Percentiles rank a stretch among this genome's conserved stretches.
These are phyloP conservation scores for Eristalis intricaria DNA, from an alignment of 2,888 invertebrate species.

Conservation along the genomic window DNA sequence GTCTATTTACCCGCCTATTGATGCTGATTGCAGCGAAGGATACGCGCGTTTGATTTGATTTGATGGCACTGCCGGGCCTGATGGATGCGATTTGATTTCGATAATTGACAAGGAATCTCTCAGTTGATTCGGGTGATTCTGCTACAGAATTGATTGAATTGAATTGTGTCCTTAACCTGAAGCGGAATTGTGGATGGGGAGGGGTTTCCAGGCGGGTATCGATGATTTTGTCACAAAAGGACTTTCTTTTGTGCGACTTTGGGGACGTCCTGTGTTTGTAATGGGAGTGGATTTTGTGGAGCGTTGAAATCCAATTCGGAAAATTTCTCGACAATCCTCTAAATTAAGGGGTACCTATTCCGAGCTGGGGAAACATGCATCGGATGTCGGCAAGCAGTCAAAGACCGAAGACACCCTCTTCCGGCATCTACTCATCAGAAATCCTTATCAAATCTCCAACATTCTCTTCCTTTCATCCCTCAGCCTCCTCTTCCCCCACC, in stretches of 20 bases:
- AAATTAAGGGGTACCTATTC: no score
- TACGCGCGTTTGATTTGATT: constrained; percentile 48
- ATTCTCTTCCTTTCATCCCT: neutral
- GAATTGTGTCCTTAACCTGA: neutral
- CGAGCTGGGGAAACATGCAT: no score
- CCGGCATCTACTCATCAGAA: no score
- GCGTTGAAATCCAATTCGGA: no score
- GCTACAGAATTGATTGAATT: neutral
- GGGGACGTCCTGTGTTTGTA: neutral
- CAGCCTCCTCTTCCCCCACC: neutral
- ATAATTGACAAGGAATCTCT: constrained; percentile 39
- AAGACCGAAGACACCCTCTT: no score
- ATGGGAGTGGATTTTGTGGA: neutral
- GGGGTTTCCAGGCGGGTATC: neutral
- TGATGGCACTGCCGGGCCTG: constrained; percentile 30
- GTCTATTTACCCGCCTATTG: constrained; percentile 61
- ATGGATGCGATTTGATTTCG: constrained; percentile 48
- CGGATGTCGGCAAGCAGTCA: no score
- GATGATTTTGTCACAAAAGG: neutral
- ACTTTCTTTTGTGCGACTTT: neutral
- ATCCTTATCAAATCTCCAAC: neutral
- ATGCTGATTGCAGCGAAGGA: constrained; percentile 61
- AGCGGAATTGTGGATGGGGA: neutral
- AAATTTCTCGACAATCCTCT: no score
- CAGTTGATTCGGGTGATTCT: neutral